These are phyloP conservation scores for Eulimnadia texana DNA, from an alignment of 1,140 invertebrate species.

Conservation along the genomic window DNA sequence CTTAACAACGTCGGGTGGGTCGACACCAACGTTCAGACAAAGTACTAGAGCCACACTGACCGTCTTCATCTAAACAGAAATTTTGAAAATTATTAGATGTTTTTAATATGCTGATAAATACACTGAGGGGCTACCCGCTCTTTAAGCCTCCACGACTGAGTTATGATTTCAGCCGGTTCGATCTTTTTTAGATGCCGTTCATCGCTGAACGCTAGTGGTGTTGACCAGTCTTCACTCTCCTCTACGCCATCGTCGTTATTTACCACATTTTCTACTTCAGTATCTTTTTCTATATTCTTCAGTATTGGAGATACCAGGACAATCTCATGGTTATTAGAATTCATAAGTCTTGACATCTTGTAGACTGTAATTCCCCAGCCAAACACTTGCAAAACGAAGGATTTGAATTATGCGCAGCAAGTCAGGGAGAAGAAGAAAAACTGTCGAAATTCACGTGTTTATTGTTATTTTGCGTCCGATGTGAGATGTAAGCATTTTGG, in stretches of 20 bases:
- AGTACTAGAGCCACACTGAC: constrained; percentile 97
- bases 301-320: too few relatives aligned
- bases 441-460: too few relatives aligned
- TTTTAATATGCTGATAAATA: constrained; percentile 11
- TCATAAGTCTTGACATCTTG: too few relatives aligned
- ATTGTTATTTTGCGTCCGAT: too few relatives aligned
- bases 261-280: background rate
- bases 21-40: constrained; percentile 96
- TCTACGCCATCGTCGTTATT: background rate
- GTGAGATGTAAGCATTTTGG: too few relatives aligned
- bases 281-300: constrained; percentile 1
- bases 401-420: too few relatives aligned
- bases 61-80: constrained; percentile 72
- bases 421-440: too few relatives aligned
- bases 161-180: constrained; percentile 50
- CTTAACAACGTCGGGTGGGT: constrained; percentile 95
- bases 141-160: constrained; percentile 78
- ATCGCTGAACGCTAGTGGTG: constrained; percentile 29
- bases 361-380: too few relatives aligned
- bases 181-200: constrained; percentile 60
- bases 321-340: too few relatives aligned
- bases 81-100: background rate
- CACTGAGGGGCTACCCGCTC: constrained; percentile 49
- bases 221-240: constrained; percentile 15
- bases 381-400: too few relatives aligned